A percentile compares a stretch with the other conserved stretches of the same genome.
These are phyloP conservation scores for Nannospalax galili DNA, from an alignment of 2,113 vertebrate genomes.

Conservation along the genomic window DNA sequence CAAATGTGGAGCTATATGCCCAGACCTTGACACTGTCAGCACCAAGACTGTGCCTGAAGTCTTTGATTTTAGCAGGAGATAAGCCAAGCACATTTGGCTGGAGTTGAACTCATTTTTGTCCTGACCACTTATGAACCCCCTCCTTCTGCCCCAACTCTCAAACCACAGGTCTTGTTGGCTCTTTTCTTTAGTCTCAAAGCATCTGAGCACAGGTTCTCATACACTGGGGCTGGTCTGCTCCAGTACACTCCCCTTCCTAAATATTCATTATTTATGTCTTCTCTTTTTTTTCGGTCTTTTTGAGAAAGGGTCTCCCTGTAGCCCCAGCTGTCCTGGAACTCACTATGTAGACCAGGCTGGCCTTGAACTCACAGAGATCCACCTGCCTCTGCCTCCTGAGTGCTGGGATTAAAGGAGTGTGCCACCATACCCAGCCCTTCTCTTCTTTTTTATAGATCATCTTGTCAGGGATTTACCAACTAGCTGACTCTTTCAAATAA, in stretches of 20 bases:
- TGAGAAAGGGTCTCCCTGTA: no score
- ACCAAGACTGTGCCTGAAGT: neutral
- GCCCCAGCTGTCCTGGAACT: no score
- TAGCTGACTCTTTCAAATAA: conserved; percentile 39
- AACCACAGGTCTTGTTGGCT: neutral
- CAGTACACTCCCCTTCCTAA: neutral
- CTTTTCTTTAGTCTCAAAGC: neutral
- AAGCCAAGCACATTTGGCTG: neutral
- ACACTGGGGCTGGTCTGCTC: neutral
- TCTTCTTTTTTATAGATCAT: neutral
- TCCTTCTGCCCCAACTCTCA: neutral
- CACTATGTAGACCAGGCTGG: no score
- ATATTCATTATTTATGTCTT: neutral
- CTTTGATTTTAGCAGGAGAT: neutral
- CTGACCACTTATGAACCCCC: neutral
- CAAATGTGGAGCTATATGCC: neutral
- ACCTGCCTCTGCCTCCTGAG: no score
- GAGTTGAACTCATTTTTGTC: neutral
- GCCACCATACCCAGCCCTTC: no score
- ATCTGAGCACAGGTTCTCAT: neutral
- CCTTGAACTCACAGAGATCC: no score
- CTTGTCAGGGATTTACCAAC: neutral
- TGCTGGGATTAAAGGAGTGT: no score
- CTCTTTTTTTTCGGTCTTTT: no score
- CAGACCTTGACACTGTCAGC: neutral